Percentiles rank a stretch among this genome's conserved stretches.
phyloP scores from a whole-genome alignment of 2,113 vertebrate genomes.

The Stictonetta naevosa region DNA sequence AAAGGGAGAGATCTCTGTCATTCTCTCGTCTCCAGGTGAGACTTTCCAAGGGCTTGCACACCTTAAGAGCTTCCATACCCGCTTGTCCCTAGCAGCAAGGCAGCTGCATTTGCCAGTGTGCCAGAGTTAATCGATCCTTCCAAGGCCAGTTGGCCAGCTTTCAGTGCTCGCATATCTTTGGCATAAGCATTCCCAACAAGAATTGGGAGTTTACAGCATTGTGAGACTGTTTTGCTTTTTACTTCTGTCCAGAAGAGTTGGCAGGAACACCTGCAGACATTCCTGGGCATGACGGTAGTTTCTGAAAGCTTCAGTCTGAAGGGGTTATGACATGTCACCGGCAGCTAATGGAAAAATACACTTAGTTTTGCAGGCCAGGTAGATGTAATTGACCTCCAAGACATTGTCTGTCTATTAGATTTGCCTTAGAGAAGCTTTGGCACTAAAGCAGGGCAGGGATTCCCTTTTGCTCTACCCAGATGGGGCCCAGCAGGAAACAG shows the following conservation, averaged over 20 bases:
- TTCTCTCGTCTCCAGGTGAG: neutral
- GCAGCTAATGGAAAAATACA: neutral
- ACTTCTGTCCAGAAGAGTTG: neutral
- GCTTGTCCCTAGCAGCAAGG: neutral
- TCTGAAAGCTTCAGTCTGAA: neutral
- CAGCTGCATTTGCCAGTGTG: neutral
- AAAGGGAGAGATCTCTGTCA: neutral
- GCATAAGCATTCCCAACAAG: neutral
- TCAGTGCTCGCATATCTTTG: neutral
- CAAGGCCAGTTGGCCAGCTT: neutral
- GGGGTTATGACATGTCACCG: neutral
- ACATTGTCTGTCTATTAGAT: neutral
- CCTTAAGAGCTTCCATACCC: neutral
- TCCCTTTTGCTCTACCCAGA: neutral
- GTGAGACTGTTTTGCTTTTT: neutral
- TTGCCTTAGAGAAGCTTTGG: neutral
- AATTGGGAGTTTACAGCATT: neutral
- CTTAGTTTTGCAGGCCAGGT: neutral
- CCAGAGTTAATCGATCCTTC: neutral
- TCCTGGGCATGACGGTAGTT: accelerated
- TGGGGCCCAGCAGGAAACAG: neutral
- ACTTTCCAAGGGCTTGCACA: neutral
- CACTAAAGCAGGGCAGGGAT: neutral
- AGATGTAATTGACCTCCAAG: neutral
- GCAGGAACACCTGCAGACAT: neutral